Base-by-base conservation (phyloP, 2,797 vertebrate species). In the Hyperoplus immaculatus region DNA sequence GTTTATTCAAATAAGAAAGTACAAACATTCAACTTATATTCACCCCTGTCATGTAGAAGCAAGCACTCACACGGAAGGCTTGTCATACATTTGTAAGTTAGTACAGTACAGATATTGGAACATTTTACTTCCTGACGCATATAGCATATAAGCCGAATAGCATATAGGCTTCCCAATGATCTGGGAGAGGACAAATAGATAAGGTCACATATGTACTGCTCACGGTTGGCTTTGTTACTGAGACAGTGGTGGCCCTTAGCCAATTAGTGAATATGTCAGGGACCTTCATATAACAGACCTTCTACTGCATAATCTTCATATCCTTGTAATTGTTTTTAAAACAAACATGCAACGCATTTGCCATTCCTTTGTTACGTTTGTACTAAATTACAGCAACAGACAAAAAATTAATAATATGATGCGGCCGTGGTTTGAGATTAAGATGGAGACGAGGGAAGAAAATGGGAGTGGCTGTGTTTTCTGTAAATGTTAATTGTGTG, bases 401-500 rank as follows among this genome's bases (percentile, higher is more conserved):
- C 21, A 41, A 9, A 39, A 29, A 59, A 80, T 29, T 3, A 79
- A 0, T 46, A 36, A 50, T 10, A 72, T n/a, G 29, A 38, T 53
- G 66, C 14, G 64, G 74, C 62, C 70, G 61, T 39, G 77, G 87
- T 93, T 93, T 91, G 91, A 86, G 86, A 92, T 90, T 82, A 93
- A 88, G 88, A 88, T 73, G 85, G 84, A 88, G 83, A 90, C 86
- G 83, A 86, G 77, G 63, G 57, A 29, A 55, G 79, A 78, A 85
- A 93, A 90, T 88, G 89, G 91, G 81, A 88, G 90, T 93, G 92
- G 90, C 87, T 92, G 92, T 91, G 83, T 94, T 96, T 95, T 92
- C 90, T 94, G 94, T 94, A 96, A 96, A 97, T 96, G 95, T 96
- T 97, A 97, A 97, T 94, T 96, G 94, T 94, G 93, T 87, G 91